These are phyloP conservation scores for Parelbella ahira DNA, from an alignment of 2,888 invertebrate genomes.

Conservation along the genomic window DNA sequence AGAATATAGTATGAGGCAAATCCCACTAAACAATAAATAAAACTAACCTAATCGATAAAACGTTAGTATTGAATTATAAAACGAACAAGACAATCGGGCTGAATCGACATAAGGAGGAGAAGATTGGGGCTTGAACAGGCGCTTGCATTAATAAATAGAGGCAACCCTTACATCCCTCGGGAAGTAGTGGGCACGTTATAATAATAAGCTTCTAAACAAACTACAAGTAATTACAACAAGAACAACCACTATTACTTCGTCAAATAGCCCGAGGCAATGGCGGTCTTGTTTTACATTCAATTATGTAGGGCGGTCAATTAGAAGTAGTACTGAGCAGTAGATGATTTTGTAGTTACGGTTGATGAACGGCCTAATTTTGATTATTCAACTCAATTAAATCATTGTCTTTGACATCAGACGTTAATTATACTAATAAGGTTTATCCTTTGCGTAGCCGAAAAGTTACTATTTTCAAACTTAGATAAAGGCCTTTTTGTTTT, in stretches of 20 bases:
- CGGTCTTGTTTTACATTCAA: slow-evolving; percentile 54
- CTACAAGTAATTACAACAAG: slow-evolving; percentile 72
- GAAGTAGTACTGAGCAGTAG: slow-evolving; percentile 21
- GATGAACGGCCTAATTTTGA: slow-evolving; percentile 5
- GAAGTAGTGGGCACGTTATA: slow-evolving; percentile 57
- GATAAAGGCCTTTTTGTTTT: neutral
- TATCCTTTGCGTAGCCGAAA: neutral
- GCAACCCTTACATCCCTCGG: slow-evolving; percentile 56
- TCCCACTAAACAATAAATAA: neutral
- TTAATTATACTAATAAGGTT: neutral
- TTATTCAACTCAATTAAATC: slow-evolving; percentile 6
- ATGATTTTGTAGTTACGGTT: slow-evolving; percentile 16
- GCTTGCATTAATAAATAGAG: slow-evolving; percentile 64
- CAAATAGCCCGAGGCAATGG: slow-evolving; percentile 61
- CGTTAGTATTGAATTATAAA: slow-evolving; percentile 22
- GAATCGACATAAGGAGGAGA: slow-evolving; percentile 42
- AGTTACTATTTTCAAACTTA: slow-evolving; percentile 1
- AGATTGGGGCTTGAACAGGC: slow-evolving; percentile 48
- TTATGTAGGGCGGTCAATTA: slow-evolving; percentile 49
- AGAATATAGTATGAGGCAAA: too few relatives aligned
- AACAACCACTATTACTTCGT: slow-evolving; percentile 64
- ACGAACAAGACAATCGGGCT: slow-evolving; percentile 13
- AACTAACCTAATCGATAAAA: slow-evolving; percentile 6
- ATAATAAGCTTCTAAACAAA: slow-evolving; percentile 72
- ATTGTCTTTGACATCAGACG: slow-evolving; percentile 3